A percentile compares a stretch with the other conserved stretches of the same genome.
Conservation (phyloP, 2,797 vertebrate species). For the Mionectes olivaceus region DNA sequence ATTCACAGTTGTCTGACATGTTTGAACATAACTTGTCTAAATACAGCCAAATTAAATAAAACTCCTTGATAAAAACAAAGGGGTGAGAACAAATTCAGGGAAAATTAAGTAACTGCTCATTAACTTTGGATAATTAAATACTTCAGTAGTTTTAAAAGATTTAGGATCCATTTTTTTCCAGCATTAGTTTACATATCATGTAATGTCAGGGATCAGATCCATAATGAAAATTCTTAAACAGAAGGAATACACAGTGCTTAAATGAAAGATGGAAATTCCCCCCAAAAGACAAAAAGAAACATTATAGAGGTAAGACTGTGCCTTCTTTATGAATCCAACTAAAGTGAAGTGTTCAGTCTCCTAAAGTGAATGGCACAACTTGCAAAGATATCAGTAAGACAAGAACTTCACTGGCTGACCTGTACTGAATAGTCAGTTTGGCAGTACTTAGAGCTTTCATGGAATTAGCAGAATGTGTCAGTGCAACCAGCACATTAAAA, state of each 20-base stretch:
- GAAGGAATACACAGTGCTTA: fast-evolving
- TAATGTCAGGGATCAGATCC: neutral
- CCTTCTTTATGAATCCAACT: neutral
- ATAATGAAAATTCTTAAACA: neutral
- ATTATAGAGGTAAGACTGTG: neutral
- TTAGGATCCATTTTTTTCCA: neutral
- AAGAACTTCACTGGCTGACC: neutral
- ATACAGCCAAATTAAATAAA: neutral
- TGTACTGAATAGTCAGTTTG: neutral
- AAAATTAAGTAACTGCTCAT: neutral
- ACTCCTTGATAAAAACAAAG: neutral
- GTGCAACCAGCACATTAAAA: neutral
- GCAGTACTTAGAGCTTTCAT: neutral
- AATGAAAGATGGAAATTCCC: neutral
- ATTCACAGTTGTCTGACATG: neutral
- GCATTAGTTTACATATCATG: neutral
- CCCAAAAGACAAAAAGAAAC: neutral
- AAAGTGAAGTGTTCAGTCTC: neutral
- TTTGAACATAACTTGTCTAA: neutral
- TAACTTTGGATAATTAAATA: neutral
- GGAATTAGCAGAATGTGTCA: neutral
- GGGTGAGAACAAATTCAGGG: neutral
- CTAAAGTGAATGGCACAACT: neutral
- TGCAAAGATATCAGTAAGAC: neutral
- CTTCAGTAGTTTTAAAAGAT: neutral